These are phyloP conservation scores for Podilymbus podiceps DNA, from an alignment of 2,113 vertebrate species.

Conservation along the genomic window DNA sequence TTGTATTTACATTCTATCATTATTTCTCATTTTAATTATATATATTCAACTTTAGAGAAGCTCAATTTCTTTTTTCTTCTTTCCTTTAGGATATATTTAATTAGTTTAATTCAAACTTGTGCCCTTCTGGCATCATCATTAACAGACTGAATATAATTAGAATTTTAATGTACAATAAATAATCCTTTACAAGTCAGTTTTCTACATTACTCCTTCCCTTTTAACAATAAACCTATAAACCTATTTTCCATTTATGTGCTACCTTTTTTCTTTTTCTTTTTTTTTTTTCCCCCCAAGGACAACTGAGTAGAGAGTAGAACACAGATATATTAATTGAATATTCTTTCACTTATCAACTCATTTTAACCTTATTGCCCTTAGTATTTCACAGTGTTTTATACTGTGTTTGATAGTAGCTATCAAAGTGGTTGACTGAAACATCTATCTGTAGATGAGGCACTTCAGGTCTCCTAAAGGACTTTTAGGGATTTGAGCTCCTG, in stretches of 20 bases:
- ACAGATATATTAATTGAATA: not conserved
- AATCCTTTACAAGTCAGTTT: not conserved
- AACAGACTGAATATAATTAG: conserved; percentile 19
- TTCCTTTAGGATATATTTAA: conserved; percentile 57
- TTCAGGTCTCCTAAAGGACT: not conserved
- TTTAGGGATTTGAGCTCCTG: not conserved
- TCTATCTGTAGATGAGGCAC: not conserved
- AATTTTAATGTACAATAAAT: conserved; percentile 47
- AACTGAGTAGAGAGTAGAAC: not conserved
- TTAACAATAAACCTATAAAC: not conserved
- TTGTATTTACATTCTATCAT: not conserved
- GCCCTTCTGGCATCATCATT: conserved; percentile 37
- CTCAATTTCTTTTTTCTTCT: not conserved
- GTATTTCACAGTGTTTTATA: not conserved
- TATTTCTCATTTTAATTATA: conserved; percentile 30
- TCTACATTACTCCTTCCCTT: not conserved
- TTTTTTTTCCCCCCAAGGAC: not conserved
- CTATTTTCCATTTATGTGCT: not conserved
- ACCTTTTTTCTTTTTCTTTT: not conserved
- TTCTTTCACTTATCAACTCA: not conserved
- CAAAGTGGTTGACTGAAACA: not conserved
- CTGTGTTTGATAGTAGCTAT: not conserved
- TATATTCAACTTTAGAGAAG: not conserved
- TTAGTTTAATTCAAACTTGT: conserved; percentile 36
- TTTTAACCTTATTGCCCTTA: not conserved